These are phyloP conservation scores for Cirrhinus molitorella DNA, from an alignment of 2,797 vertebrate genomes.

Conservation along the genomic window DNA sequence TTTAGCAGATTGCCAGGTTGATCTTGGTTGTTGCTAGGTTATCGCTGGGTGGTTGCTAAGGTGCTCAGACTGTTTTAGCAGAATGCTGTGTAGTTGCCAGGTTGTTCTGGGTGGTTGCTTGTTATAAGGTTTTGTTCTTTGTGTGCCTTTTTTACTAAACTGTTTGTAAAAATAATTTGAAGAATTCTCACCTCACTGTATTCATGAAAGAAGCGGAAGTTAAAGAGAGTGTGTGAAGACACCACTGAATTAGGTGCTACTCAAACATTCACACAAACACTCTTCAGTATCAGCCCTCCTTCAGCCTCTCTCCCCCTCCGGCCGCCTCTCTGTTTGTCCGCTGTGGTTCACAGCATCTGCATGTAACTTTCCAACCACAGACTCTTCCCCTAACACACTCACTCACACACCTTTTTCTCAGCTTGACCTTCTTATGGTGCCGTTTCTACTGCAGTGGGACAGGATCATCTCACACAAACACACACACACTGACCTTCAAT, in stretches of 20 bases:
- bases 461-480: background rate
- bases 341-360: conserved; percentile 56
- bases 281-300: conserved; percentile 28
- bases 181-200: background rate
- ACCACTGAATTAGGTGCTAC: conserved; percentile 17
- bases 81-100: too few relatives aligned
- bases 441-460: conserved; percentile 15
- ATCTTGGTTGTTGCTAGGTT: too few relatives aligned
- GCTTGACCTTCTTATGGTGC: background rate
- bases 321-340: conserved; percentile 29
- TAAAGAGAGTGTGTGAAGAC: background rate
- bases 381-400: conserved; percentile 6
- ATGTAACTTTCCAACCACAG: conserved; percentile 65
- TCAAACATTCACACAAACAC: background rate
- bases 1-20: too few relatives aligned
- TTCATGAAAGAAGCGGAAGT: background rate
- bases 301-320: background rate
- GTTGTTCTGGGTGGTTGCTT: too few relatives aligned
- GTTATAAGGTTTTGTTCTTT: background rate
- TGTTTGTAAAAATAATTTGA: background rate
- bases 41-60: too few relatives aligned
- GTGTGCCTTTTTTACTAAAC: background rate
- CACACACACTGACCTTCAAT: background rate
- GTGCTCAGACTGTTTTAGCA: too few relatives aligned
- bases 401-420: background rate